A percentile compares a stretch with the other conserved stretches of the same genome.
Evolutionary conservation across 1,140 invertebrate species (phyloP).

Genomic region (Leptinotarsa defecta): DNA sequence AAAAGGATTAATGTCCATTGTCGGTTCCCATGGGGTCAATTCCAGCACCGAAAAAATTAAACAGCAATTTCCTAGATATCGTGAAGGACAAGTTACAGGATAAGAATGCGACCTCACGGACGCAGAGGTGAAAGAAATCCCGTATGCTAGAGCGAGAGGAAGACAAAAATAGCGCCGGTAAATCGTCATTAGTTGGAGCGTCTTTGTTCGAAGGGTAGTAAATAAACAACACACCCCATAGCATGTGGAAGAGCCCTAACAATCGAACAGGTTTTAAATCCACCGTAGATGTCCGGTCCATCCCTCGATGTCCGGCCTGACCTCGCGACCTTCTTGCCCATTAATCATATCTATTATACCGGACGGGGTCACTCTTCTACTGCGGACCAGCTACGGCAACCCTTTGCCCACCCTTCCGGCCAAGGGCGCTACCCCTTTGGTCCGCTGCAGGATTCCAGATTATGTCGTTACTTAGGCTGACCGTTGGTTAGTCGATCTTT

Average conservation of each 20-base stretch:
- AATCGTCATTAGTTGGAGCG: slow-evolving; percentile 45
- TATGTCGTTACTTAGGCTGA: slow-evolving; percentile 52
- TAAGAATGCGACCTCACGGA: background rate
- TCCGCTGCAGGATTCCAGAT: slow-evolving; percentile 42
- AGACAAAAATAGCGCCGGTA: slow-evolving; percentile 11
- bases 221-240: slow-evolving; percentile 48
- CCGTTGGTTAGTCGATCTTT: slow-evolving; percentile 45
- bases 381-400: background rate
- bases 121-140: background rate
- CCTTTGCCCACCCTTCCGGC: slow-evolving; percentile 9
- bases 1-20: slow-evolving; percentile 11
- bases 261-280: slow-evolving; percentile 45
- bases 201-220: slow-evolving; percentile 46
- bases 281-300: slow-evolving; percentile 38
- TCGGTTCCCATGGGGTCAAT: slow-evolving; percentile 17
- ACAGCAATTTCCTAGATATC: slow-evolving; percentile 21
- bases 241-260: slow-evolving; percentile 41
- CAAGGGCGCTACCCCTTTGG: slow-evolving; percentile 25
- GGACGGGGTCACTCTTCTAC: slow-evolving; percentile 37
- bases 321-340: slow-evolving; percentile 48
- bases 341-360: slow-evolving; percentile 54
- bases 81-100: background rate
- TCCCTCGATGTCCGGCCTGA: slow-evolving; percentile 51
- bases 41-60: slow-evolving; percentile 9
- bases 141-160: background rate